phyloP scores from a whole-genome alignment of 2,113 vertebrate species.

The Catharus bicknelli region DNA sequence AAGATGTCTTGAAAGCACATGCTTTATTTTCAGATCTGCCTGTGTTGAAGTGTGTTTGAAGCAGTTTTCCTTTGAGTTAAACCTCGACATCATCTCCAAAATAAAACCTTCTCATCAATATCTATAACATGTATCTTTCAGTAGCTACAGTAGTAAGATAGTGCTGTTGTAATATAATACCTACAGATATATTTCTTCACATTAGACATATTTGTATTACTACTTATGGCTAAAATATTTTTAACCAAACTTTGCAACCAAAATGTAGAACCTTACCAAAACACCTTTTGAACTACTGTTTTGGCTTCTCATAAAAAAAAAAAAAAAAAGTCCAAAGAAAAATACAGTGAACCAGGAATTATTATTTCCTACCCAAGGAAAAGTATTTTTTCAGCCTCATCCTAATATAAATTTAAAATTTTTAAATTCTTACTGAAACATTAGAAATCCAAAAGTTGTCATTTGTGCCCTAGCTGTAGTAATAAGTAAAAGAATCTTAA shows the following conservation, averaged over 20 bases:
- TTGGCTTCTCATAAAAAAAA: neutral
- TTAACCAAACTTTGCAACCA: neutral
- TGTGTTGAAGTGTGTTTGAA: neutral
- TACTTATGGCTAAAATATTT: neutral
- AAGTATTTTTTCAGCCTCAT: neutral
- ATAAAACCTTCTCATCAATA: neutral
- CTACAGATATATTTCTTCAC: neutral
- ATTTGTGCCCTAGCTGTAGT: neutral
- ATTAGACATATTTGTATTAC: neutral
- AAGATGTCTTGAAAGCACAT: neutral
- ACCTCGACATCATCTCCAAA: neutral
- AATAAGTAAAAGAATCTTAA: neutral
- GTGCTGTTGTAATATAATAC: neutral
- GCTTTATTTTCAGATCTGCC: neutral
- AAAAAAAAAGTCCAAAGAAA: neutral
- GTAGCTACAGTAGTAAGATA: neutral
- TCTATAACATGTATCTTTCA: neutral
- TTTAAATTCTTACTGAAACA: neutral
- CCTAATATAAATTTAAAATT: neutral
- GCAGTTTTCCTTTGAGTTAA: neutral
- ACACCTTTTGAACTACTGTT: rapidly evolving
- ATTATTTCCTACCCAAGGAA: neutral
- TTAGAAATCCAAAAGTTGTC: neutral
- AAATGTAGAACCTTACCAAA: neutral
- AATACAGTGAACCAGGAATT: neutral